Conservation (phyloP, 2,888 invertebrate species). For the Cyclophora punctaria region DNA sequence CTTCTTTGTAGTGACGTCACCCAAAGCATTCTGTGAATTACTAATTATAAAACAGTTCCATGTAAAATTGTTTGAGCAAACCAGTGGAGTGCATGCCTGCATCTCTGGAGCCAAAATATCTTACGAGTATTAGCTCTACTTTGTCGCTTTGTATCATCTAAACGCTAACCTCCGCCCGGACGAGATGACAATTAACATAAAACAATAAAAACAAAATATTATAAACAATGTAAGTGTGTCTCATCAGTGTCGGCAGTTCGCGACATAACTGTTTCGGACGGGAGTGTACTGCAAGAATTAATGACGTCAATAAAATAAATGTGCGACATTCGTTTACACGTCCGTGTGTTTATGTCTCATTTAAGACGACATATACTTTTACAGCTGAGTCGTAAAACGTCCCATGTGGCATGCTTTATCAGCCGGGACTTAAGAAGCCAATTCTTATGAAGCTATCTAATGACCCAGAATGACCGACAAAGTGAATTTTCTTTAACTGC, state of each 20-base stretch:
- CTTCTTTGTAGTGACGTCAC: no score
- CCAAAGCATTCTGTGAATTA: no score
- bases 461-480: slow-evolving; percentile 40
- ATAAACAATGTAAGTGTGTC: slow-evolving; percentile 13
- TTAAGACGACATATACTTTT: slow-evolving; percentile 72
- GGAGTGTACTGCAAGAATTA: slow-evolving; percentile 63
- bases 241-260: slow-evolving; percentile 18
- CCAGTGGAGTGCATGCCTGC: no score
- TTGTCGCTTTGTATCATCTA: background rate
- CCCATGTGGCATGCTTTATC: slow-evolving; percentile 59
- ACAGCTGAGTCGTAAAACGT: slow-evolving; percentile 60
- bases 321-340: slow-evolving; percentile 72
- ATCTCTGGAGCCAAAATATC: no score
- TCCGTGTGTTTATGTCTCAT: slow-evolving; percentile 72
- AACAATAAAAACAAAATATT: background rate
- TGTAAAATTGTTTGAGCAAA: no score
- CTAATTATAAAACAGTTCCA: no score
- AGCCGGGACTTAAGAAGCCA: slow-evolving; percentile 42
- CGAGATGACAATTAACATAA: background rate
- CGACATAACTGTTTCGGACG: slow-evolving; percentile 34
- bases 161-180: background rate
- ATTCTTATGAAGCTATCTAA: slow-evolving; percentile 45
- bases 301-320: slow-evolving; percentile 71
- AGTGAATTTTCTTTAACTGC: slow-evolving; percentile 31
- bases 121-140: no score